phyloP scores from a whole-genome alignment of 2,888 invertebrate species.

The Spodoptera littoralis region DNA sequence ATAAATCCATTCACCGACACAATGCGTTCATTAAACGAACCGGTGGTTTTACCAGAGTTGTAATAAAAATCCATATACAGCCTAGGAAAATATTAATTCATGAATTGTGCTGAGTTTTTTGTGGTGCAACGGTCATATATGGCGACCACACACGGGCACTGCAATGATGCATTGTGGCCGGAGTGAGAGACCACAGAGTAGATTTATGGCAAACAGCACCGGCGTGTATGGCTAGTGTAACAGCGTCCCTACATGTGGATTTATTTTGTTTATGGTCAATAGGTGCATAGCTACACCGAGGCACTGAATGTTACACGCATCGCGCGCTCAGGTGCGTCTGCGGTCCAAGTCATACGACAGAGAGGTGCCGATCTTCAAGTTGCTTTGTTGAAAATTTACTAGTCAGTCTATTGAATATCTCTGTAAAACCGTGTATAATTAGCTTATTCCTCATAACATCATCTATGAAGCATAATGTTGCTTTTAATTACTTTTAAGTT shows the following conservation, averaged over 20 bases:
- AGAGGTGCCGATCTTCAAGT: background rate
- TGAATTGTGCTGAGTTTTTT: conserved; percentile 58
- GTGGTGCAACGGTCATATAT: conserved; percentile 60
- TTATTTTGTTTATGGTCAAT: conserved; percentile 76
- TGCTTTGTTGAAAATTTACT: background rate
- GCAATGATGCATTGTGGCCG: conserved; percentile 67
- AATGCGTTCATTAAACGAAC: conserved; percentile 50
- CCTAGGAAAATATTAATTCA: conserved; percentile 59
- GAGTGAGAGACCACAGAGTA: conserved; percentile 61
- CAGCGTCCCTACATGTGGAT: conserved; percentile 66
- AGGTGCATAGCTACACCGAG: conserved; percentile 53
- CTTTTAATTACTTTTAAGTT: too few relatives aligned
- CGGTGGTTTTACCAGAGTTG: conserved; percentile 30
- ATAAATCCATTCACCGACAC: conserved; percentile 54
- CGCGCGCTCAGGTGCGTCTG: conserved; percentile 41
- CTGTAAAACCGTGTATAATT: too few relatives aligned
- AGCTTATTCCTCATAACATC: too few relatives aligned
- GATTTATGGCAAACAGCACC: conserved; percentile 70
- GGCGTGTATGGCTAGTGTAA: conserved; percentile 67
- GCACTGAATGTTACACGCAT: conserved; percentile 54
- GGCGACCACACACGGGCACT: conserved; percentile 69
- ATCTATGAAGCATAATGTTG: too few relatives aligned
- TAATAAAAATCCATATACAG: conserved; percentile 61
- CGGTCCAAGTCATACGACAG: conserved; percentile 23
- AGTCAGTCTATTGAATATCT: background rate